These are phyloP conservation scores for Apantesis nais DNA, from an alignment of 2,888 invertebrate species.

Conservation along the genomic window DNA sequence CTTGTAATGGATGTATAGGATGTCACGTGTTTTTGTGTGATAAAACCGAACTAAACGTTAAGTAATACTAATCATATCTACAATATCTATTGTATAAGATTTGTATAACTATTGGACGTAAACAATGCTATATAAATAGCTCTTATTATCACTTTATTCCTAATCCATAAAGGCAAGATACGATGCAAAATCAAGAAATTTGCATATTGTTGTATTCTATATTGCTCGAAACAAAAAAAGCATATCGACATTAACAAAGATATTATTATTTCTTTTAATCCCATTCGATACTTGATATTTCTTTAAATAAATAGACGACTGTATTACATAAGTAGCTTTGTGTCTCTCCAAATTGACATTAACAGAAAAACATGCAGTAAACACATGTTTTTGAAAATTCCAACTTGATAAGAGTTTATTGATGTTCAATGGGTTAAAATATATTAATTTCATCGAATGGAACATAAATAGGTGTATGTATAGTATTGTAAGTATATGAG, in stretches of 20 bases:
- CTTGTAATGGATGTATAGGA: constrained; percentile 44
- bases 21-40: constrained; percentile 60
- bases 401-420: constrained; percentile 57
- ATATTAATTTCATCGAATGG: constrained; percentile 30
- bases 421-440: not conserved
- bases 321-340: constrained; percentile 24
- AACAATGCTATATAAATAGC: constrained; percentile 46
- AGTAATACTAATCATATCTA: constrained; percentile 56
- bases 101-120: constrained; percentile 64
- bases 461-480: constrained; percentile 31
- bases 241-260: not conserved
- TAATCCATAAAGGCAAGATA: constrained; percentile 50
- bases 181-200: constrained; percentile 55
- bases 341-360: constrained; percentile 57
- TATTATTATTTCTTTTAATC: constrained; percentile 32
- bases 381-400: constrained; percentile 55
- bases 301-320: constrained; percentile 1
- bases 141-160: constrained; percentile 48
- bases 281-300: constrained; percentile 33
- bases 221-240: constrained; percentile 27
- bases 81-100: constrained; percentile 64
- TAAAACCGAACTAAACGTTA: constrained; percentile 45
- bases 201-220: constrained; percentile 33
- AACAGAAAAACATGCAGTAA: constrained; percentile 48
- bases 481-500: constrained; percentile 38